phyloP scores from a whole-genome alignment of 2,113 vertebrate genomes.

The Haemorhous mexicanus region DNA sequence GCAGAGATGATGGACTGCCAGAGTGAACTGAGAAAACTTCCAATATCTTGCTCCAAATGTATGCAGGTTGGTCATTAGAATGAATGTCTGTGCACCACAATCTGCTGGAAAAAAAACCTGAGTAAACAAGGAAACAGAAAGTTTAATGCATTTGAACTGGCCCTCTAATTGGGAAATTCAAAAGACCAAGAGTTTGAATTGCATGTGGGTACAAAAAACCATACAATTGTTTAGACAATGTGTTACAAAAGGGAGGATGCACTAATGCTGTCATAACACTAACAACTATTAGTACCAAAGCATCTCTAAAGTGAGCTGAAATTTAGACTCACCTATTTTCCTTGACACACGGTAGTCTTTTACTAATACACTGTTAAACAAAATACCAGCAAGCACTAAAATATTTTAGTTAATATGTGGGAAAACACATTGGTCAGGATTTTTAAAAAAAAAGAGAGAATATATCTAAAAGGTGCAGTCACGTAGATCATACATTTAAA shows the following conservation, averaged over 20 bases:
- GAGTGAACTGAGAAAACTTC: background rate
- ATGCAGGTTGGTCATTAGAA: background rate
- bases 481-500: background rate
- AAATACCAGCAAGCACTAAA: background rate
- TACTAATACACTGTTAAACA: background rate
- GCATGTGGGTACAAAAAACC: background rate
- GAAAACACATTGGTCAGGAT: background rate
- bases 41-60: background rate
- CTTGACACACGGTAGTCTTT: accelerated
- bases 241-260: background rate
- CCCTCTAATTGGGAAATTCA: background rate
- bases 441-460: background rate
- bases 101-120: background rate
- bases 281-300: background rate
- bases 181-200: background rate
- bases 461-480: background rate
- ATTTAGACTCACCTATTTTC: background rate
- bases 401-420: background rate
- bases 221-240: background rate
- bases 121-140: background rate
- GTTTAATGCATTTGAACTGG: background rate
- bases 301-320: background rate
- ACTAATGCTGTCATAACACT: background rate
- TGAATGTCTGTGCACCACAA: background rate
- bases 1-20: background rate